Conservation (phyloP, 2,888 invertebrate species). For the Agrilus biguttatus region DNA sequence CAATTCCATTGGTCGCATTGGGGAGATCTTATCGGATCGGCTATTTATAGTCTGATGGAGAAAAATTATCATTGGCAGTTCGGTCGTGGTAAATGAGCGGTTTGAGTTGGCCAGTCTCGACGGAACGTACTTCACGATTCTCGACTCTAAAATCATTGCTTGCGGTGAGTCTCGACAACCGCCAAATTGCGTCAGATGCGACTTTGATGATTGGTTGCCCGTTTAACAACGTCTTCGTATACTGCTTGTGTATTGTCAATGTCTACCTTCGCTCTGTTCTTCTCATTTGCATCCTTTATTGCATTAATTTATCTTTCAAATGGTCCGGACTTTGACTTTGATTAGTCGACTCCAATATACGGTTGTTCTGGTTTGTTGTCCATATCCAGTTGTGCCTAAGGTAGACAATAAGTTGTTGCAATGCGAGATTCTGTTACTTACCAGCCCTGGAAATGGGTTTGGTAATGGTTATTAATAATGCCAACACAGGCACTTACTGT, state of each 20-base stretch:
- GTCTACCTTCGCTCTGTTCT: background rate
- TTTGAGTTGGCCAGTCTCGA: conserved; percentile 22
- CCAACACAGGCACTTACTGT: no score
- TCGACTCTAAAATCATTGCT: conserved; percentile 29
- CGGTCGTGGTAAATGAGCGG: conserved; percentile 26
- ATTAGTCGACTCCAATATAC: no score
- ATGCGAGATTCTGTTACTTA: no score
- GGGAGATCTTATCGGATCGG: conserved; percentile 32
- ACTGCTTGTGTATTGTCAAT: background rate
- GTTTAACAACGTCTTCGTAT: no score
- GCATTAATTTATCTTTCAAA: background rate
- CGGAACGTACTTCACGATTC: conserved; percentile 12
- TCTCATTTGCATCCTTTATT: background rate
- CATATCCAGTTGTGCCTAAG: no score
- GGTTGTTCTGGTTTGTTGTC: no score
- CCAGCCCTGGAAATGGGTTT: no score
- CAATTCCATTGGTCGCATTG: conserved; percentile 25
- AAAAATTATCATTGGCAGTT: conserved; percentile 34
- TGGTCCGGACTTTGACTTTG: background rate
- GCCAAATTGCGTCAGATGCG: conserved; percentile 28
- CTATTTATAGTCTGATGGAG: conserved; percentile 33
- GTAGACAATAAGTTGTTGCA: no score
- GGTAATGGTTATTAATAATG: no score
- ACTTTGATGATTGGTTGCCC: conserved; percentile 29
- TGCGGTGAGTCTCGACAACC: conserved; percentile 15